Evolutionary conservation across 2,888 invertebrate genomes (phyloP).

Genomic region (Epiblema foenella): DNA sequence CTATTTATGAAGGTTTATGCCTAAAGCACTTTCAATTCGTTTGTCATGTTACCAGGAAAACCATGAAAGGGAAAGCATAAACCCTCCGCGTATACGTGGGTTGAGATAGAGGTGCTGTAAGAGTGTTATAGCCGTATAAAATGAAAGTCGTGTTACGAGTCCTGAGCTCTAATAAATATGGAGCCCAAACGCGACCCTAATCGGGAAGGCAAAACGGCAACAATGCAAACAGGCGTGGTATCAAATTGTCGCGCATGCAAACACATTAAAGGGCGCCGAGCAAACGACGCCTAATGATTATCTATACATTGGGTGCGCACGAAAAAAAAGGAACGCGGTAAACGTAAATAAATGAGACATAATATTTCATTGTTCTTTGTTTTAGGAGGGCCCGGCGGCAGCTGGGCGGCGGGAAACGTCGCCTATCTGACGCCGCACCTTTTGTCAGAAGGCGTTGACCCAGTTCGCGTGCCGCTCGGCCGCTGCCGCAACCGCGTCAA

Average conservation of each 20-base stretch:
- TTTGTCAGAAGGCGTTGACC: conserved; percentile 82
- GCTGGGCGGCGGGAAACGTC: conserved; percentile 78
- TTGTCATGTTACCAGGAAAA: conserved; percentile 58
- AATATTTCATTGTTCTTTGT: conserved; percentile 80
- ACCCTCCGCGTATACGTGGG: conserved; percentile 55
- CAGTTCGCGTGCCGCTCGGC: conserved; percentile 76
- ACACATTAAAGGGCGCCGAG: conserved; percentile 79
- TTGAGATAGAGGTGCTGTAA: conserved; percentile 57
- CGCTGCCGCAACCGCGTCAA: conserved; percentile 66
- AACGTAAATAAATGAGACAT: conserved; percentile 76
- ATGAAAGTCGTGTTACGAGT: conserved; percentile 79
- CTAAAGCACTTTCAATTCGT: conserved; percentile 40
- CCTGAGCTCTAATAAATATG: conserved; percentile 81
- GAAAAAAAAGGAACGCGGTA: conserved; percentile 62
- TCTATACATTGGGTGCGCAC: conserved; percentile 70
- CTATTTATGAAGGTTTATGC: conserved; percentile 20
- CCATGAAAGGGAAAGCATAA: conserved; percentile 64
- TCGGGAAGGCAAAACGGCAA: conserved; percentile 82
- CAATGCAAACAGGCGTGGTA: conserved; percentile 81
- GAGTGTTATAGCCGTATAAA: conserved; percentile 74
- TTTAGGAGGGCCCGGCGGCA: conserved; percentile 73
- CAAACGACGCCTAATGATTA: conserved; percentile 79
- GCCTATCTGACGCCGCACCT: conserved; percentile 83
- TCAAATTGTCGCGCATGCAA: conserved; percentile 81
- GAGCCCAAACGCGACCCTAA: conserved; percentile 81